Base-by-base conservation (phyloP, 2,888 invertebrate genomes). In the Drosophila picticornis region DNA sequence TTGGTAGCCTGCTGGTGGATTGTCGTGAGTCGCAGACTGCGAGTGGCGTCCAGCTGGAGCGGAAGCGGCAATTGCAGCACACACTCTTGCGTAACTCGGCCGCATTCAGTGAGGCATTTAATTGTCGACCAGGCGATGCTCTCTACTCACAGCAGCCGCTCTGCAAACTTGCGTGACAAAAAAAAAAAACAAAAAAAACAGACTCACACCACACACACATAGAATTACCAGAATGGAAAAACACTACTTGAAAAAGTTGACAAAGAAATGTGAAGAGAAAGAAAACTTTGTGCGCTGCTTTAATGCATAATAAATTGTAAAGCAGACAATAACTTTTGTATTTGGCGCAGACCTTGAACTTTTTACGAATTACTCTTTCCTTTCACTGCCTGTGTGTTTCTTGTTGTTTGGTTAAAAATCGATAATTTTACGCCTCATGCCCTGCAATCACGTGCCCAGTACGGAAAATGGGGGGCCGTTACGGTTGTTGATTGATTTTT, bases 31-130 rank as follows among this genome's bases (percentile, higher is more conserved):
- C 34, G 25, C 55, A 59, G 58, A 59, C 57, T 11, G 62, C 56
- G 22, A 60, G 68, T 0, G 27, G 25, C 25, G 7, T n/a, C 29
- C 77, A 83, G 36, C 80, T 83, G 77, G 81, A 79, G 16, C 71
- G 56, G 0, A 84, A 75, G 59, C 82, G 89, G 2, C 80, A 86
- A 29, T 66, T 92, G 48, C 74, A 90, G 29, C 89, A 93, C 59
- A 79, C 72, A n/a, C 79, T 90, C 56, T 73, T 93, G 55, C 88
- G 90, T 56, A 91, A 93, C 72, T 83, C 88, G 34, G 75, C 72
- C 32, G 90, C 85, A 43, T 93, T 93, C 56, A 83, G 83, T n/a
- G 89, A 90, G 65, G 80, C 89, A 5, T 93, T 93, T 62, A 78
- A 75, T 13, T 93, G 93, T 55, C 87, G 86, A 19, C 59, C 51